phyloP scores from a whole-genome alignment of 2,797 vertebrate species.

The Heterohyrax brucei region DNA sequence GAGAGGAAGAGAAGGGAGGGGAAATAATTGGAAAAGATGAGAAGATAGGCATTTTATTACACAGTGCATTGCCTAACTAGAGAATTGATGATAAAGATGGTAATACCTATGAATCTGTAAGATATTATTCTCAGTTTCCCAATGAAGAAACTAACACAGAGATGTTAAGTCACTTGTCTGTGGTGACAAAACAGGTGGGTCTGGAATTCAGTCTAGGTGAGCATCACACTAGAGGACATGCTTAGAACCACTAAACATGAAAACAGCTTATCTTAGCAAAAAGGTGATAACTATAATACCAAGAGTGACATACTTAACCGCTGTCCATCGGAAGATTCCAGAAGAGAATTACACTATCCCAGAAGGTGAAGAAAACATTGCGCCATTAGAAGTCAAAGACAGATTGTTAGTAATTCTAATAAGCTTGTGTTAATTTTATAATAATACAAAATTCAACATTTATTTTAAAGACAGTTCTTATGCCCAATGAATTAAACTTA shows the following conservation, averaged over 20 bases:
- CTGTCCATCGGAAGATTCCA: neutral
- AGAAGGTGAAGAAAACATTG: neutral
- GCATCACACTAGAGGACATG: neutral
- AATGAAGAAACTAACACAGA: neutral
- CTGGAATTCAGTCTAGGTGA: neutral
- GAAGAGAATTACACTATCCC: neutral
- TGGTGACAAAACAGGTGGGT: neutral
- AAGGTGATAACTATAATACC: neutral
- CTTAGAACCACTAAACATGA: neutral
- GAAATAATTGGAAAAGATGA: neutral
- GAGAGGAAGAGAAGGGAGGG: neutral
- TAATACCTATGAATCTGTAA: neutral
- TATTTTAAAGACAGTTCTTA: neutral
- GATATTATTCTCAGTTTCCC: neutral
- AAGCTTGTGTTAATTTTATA: constrained; percentile 1
- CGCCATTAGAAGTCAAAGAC: neutral
- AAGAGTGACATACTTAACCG: neutral
- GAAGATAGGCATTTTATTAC: neutral
- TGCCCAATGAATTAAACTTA: neutral
- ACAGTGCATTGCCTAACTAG: neutral
- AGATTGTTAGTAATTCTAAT: neutral
- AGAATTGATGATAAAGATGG: neutral
- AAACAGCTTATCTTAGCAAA: neutral
- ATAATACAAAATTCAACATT: neutral
- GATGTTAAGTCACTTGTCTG: neutral